Evolutionary conservation across 2,113 vertebrate species (phyloP), one percentile per base, ranked within the genome.

Genomic region (Podarcis raffonei): DNA sequence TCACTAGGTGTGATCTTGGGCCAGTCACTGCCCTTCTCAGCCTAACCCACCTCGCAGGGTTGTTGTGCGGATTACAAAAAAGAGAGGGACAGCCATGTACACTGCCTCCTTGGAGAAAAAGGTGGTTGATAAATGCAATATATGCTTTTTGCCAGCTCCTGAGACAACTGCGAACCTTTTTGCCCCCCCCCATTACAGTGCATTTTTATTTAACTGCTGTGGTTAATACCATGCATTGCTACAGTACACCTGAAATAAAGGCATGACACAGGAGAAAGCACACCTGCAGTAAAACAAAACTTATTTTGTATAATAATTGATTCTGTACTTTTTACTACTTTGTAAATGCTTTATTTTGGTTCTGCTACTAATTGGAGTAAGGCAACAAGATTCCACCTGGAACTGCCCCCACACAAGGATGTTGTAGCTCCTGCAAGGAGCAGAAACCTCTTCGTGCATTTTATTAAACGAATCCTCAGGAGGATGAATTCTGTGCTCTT

Each of bases 201-300:
- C 72, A 25, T 59, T 27, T 6, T 0, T 30, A 77, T 86, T 59
- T 86, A 37, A 39, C 32, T 62, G 2, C 18, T 39, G 81, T 89
- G 85, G 6, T 16, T 92, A 76, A 48, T 93, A 59, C 83, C 86
- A 83, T 75, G 16, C 91, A 59, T 8, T 68, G 62, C 89, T 89
- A 81, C 57, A 2, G 68, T 20, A 76, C 27, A 85, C 77, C 79
- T 37, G 8, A 48, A 81, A 84, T 0, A 25, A 66, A 66, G 35
- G 35, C 78, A 57, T 80, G 16, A 1, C 48, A 66, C 62, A 39
- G 11, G 57, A 39, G 37, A 8, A 27, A 57, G 15, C 27, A n/a
- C 27, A 20, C 7, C 4, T 71, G 37, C 37, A 13, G 2, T 18
- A 22, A 62, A 62, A 62, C 13, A 62, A 62, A 62, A 62, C 65